Percentiles rank a stretch among this genome's conserved stretches.
phyloP scores from a whole-genome alignment of 2,797 vertebrate genomes.

The Protosalanx chinensis region DNA sequence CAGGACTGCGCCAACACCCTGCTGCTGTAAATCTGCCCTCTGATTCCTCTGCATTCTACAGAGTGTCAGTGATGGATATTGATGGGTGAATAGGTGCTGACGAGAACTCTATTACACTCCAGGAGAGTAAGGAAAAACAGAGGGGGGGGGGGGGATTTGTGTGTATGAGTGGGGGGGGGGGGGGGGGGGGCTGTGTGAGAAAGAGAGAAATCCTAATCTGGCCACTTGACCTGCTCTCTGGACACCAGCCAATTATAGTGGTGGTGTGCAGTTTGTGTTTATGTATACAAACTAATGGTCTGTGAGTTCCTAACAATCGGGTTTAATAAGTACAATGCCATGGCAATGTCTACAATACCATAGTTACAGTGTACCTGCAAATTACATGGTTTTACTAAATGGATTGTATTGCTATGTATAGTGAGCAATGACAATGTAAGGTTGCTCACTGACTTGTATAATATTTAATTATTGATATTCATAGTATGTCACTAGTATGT shows the following conservation, averaged over 20 bases:
- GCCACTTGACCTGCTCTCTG: constrained; percentile 48
- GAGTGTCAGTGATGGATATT: constrained; percentile 37
- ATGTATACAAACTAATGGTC: neutral
- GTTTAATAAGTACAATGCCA: neutral
- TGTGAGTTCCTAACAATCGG: neutral
- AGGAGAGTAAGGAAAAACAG: neutral
- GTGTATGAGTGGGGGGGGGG: constrained; percentile 1
- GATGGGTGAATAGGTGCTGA: constrained; percentile 33
- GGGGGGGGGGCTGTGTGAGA: neutral
- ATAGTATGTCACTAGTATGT: neutral
- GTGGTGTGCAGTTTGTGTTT: constrained; percentile 20
- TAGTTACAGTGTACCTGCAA: too few species aligned
- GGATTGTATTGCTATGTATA: too few species aligned
- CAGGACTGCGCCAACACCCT: constrained; percentile 32
- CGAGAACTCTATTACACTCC: constrained; percentile 20
- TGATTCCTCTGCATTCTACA: constrained; percentile 10
- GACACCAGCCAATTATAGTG: constrained; percentile 38
- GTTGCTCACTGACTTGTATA: too few species aligned
- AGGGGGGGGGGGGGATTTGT: too few species aligned
- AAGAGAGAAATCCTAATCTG: constrained; percentile 5
- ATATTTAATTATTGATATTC: neutral
- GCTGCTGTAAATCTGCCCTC: constrained; percentile 40
- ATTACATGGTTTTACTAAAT: too few species aligned
- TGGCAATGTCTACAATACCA: too few species aligned
- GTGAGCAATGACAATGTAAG: too few species aligned